Percentiles rank a stretch among this genome's conserved stretches.
Evolutionary conservation across 2,888 invertebrate species (phyloP).

Genomic region (Anagyrus pseudococci): DNA sequence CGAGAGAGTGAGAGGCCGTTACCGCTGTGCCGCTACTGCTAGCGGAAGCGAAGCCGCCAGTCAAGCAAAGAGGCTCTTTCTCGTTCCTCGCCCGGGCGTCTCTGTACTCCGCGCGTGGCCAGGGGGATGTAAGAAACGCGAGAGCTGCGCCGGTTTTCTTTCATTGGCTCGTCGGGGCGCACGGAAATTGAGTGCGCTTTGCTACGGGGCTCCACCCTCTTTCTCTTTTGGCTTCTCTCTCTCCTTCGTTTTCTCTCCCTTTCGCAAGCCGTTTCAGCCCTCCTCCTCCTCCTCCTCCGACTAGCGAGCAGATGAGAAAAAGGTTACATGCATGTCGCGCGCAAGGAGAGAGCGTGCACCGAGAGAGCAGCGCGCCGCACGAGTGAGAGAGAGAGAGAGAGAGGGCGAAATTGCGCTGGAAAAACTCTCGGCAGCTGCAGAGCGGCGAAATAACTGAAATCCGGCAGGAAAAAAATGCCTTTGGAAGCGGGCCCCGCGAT

Average conservation of each 20-base stretch:
- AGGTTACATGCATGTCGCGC: slow-evolving; percentile 34
- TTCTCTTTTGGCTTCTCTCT: neutral
- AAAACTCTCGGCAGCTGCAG: neutral
- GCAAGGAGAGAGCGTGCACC: no score
- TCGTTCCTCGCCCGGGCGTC: no score
- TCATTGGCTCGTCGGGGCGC: slow-evolving; percentile 44
- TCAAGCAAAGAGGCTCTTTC: slow-evolving; percentile 41
- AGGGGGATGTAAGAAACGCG: slow-evolving; percentile 8
- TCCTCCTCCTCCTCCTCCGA: no score
- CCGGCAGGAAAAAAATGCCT: slow-evolving; percentile 25
- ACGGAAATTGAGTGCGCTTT: slow-evolving; percentile 47
- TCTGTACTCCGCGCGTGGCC: slow-evolving; percentile 29
- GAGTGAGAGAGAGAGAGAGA: no score
- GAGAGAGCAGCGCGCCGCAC: no score
- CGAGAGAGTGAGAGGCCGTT: neutral
- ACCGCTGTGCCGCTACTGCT: slow-evolving; percentile 24
- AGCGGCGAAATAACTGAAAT: slow-evolving; percentile 22
- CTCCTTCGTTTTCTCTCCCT: neutral
- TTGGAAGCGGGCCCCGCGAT: neutral
- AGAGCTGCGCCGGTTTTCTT: slow-evolving; percentile 33
- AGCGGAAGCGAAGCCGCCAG: slow-evolving; percentile 34
- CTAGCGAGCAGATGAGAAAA: slow-evolving; percentile 16
- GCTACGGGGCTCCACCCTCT: slow-evolving; percentile 5
- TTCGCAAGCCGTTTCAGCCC: neutral
- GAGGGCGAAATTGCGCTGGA: slow-evolving; percentile 1